Evolutionary conservation across 2,113 vertebrate genomes (phyloP), one percentile per base, ranked within the genome.

Genomic region (Dipodomys merriami): DNA sequence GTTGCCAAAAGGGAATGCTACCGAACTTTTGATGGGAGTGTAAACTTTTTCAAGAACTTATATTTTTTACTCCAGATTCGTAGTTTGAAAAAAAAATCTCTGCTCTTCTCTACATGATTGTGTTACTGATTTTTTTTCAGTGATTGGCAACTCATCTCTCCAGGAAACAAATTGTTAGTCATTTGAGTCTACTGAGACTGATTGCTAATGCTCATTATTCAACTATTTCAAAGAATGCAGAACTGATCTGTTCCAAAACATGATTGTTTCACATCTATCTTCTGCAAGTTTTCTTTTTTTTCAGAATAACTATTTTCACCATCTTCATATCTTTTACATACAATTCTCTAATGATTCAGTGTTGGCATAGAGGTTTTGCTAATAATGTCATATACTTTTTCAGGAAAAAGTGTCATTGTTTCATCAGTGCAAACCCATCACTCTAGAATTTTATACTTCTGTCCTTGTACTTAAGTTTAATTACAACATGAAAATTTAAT

Each of bases 361-460:
- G 2, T 46, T 77, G 68, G 15, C 91, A n/a, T 62, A 20, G 67
- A 57, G 53, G 12, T 57, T 35, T 68, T 67, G 81, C 82, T 49
- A 6, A 80, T 53, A 44, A 12, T 18, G 6, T 25, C 1, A 7
- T 68, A 30, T 2, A 8, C 7, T 90, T 95, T 16, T 2, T 49
- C 22, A 83, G 15, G 6, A 33, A 86, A 92, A 1, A 57, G 2
- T 76, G 69, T 67, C n/a, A 67, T 74, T 79, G 23, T 89, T 93
- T 65, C 22, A 79, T 68, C 7, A 86, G 86, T 44, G 15, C 19
- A 71, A 91, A 62, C 1, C 4, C 71, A 69, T 78, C 30, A 68
- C 19, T 65, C 7, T 91, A 74, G 53, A 94, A 85, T 91, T 49
- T 94, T 84, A 68, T 62, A 93, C 33, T 7, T 29, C 73, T 95